Base-by-base conservation (phyloP, 2,797 vertebrate genomes). In the Diplodus puntazzo region DNA sequence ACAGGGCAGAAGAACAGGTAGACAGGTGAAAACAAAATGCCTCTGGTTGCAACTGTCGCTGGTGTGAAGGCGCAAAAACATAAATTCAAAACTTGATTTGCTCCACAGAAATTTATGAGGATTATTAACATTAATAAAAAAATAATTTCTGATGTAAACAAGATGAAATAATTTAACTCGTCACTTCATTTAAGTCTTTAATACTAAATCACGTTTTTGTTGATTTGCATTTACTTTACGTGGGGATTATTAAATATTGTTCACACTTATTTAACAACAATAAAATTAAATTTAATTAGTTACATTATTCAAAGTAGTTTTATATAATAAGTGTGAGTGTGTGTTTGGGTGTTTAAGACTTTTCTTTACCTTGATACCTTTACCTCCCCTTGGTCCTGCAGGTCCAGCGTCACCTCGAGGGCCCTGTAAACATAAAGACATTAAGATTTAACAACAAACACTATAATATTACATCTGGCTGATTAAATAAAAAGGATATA, bases 321-420 rank as follows among this genome's bases (percentile, higher is more conserved):
- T 39, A 39, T 11, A 39, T 11, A 39, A 39, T 39, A 39, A 11
- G 45, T 60, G 30, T 7, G 3, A 13, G 3, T 42, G 5, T 52
- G 13, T 60, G 14, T 46, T 17, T 52, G n/a, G 21, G 52, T 8
- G 45, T 42, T 27, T 13, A 58, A 23, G 7, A 9, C 12, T 20
- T 48, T 23, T 30, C 11, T 42, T 91, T 89, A 95, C 95, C 94
- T 94, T 94, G 77, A 87, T 27, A 68, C 95, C 95, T 90, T 89
- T 87, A 61, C 76, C 78, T 76, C 93, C 94, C 3, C 58, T 79
- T 50, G 81, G 61, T 57, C 95, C 95, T 25, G 77, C 0, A 59
- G 83, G 2, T 2, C 95, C 95, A 20, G 62, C 58, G 0, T 85
- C 86, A 49, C 95, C 95, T 23, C 2, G 6, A 53, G 49, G 4